Percentiles rank a stretch among this genome's conserved stretches.
These are phyloP conservation scores for Clistopyga incitator DNA, from an alignment of 2,888 invertebrate genomes.

Conservation along the genomic window DNA sequence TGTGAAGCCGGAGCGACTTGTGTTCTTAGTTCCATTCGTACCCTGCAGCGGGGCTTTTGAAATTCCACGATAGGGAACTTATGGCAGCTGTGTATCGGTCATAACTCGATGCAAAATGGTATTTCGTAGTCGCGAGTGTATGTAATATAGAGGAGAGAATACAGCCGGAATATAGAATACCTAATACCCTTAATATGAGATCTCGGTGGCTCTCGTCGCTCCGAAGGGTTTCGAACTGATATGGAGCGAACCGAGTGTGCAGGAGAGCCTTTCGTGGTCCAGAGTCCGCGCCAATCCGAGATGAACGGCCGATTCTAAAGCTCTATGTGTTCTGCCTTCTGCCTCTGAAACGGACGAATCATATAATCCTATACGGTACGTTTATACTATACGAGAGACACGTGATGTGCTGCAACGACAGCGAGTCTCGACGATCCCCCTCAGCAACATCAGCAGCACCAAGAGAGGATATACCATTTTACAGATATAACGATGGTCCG, in stretches of 20 bases:
- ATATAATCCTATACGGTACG: conserved; percentile 44
- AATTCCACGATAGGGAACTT: conserved; percentile 24
- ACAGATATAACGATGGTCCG: conserved; percentile 7
- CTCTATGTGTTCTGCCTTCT: background rate
- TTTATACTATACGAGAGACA: conserved; percentile 47
- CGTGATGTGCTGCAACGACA: conserved; percentile 49
- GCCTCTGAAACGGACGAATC: conserved; percentile 40
- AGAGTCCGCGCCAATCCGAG: conserved; percentile 48
- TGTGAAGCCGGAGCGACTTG: conserved; percentile 8
- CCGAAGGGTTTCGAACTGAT: conserved; percentile 23
- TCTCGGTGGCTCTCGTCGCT: conserved; percentile 47
- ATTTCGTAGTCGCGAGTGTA: conserved; percentile 53
- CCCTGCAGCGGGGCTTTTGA: conserved; percentile 2
- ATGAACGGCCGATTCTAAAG: conserved; percentile 48
- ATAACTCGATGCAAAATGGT: conserved; percentile 70
- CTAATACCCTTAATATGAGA: conserved; percentile 65
- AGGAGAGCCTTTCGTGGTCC: conserved; percentile 44
- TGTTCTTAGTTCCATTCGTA: conserved; percentile 15
- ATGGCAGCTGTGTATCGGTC: conserved; percentile 66
- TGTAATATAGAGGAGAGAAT: conserved; percentile 33
- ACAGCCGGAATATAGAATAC: conserved; percentile 63
- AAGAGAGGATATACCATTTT: conserved; percentile 2
- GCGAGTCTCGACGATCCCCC: conserved; percentile 12
- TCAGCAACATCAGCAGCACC: conserved; percentile 13
- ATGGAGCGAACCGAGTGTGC: conserved; percentile 66